Conservation (phyloP, 2,113 vertebrate species). For the Hippoglossus stenolepis region DNA sequence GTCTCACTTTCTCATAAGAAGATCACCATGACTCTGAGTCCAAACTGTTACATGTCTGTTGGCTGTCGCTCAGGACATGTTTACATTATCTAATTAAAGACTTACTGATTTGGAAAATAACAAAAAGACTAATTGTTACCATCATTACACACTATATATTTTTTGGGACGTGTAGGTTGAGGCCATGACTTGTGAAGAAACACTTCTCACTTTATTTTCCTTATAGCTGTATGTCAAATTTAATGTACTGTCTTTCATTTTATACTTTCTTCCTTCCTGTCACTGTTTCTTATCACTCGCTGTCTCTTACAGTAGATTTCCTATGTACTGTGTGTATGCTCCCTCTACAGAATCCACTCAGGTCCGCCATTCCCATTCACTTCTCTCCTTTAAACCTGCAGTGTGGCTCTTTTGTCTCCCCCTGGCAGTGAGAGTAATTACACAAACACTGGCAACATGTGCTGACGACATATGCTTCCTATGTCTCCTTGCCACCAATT, state of each 20-base stretch:
- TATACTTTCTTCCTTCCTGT: constrained; percentile 26
- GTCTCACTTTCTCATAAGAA: constrained; percentile 14
- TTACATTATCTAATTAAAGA: not conserved
- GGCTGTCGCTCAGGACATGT: not conserved
- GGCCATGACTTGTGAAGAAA: not conserved
- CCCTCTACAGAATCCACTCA: constrained; percentile 55
- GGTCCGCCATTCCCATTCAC: not conserved
- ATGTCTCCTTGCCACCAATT: not conserved
- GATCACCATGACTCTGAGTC: constrained; percentile 18
- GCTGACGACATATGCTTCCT: not conserved
- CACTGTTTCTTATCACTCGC: constrained; percentile 39
- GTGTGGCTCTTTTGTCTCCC: too few species aligned
- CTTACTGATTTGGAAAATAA: not conserved
- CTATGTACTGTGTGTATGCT: constrained; percentile 40
- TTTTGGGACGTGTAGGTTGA: not conserved
- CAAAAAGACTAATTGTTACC: not conserved
- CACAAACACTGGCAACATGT: not conserved
- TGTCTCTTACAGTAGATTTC: constrained; percentile 43
- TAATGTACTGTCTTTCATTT: not conserved
- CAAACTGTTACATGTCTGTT: constrained; percentile 5
- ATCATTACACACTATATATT: not conserved
- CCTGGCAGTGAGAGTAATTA: not conserved
- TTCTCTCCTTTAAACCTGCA: not conserved
- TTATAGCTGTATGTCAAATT: not conserved
- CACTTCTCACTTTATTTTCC: not conserved